A percentile compares a stretch with the other conserved stretches of the same genome.
Conservation (phyloP, 1,140 invertebrate genomes). For the Plutomurus gul region DNA sequence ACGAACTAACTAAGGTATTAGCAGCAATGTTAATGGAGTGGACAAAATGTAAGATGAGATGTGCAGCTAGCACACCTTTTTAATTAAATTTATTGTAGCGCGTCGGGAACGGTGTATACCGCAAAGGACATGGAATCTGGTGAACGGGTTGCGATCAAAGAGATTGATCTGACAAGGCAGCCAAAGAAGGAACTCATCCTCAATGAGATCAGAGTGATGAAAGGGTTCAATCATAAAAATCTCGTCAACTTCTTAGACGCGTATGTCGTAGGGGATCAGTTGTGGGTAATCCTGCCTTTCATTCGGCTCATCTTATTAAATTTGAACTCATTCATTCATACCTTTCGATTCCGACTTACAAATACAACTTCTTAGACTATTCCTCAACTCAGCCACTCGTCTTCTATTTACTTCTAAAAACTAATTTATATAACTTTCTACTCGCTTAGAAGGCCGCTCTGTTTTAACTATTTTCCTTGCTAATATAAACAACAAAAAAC, state of each 20-base stretch:
- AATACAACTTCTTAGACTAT: too few relatives aligned
- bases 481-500: too few relatives aligned
- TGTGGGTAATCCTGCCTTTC: conserved; percentile 71
- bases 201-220: conserved; percentile 91
- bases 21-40: too few relatives aligned
- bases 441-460: too few relatives aligned
- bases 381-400: too few relatives aligned
- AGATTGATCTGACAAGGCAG: conserved; percentile 92
- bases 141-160: conserved; percentile 89
- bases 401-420: too few relatives aligned
- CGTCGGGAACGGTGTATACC: conserved; percentile 89
- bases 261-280: conserved; percentile 84
- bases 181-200: conserved; percentile 93
- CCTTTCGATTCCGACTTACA: too few relatives aligned
- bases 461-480: too few relatives aligned
- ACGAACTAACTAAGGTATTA: too few relatives aligned
- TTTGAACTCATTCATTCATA: neutral
- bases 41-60: neutral
- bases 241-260: conserved; percentile 96
- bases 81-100: conserved; percentile 57
- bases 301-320: conserved; percentile 4
- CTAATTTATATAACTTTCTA: too few relatives aligned
- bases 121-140: conserved; percentile 78
- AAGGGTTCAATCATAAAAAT: conserved; percentile 93
- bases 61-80: neutral